Conservation (phyloP, 1,140 invertebrate genomes). For the Helicoverpa zea region DNA sequence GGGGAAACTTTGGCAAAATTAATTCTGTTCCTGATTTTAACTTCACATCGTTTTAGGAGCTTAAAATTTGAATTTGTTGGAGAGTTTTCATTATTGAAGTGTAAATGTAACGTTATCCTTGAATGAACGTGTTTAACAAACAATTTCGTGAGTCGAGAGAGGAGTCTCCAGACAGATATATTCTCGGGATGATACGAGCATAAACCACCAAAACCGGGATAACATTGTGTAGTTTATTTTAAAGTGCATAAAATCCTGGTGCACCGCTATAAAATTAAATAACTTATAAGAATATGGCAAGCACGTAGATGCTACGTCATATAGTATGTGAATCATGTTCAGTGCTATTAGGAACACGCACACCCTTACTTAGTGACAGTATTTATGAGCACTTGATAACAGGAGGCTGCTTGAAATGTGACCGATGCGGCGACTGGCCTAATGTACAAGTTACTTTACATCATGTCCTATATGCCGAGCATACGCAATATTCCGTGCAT, state of each 20-base stretch:
- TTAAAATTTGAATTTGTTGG: conserved; percentile 2
- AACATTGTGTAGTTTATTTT: background rate
- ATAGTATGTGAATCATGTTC: conserved; percentile 4
- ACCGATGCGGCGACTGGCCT: background rate
- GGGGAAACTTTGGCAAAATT: background rate
- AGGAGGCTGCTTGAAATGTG: conserved; percentile 18
- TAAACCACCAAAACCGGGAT: background rate
- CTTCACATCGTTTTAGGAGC: conserved; percentile 6
- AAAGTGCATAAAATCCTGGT: conserved; percentile 4
- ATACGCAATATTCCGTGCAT: too few relatives aligned
- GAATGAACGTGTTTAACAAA: background rate
- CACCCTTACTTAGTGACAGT: conserved; percentile 35
- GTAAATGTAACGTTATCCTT: background rate
- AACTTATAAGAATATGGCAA: background rate
- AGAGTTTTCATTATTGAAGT: background rate
- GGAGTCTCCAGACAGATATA: background rate
- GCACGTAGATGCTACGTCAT: background rate
- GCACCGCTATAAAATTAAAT: conserved; percentile 9
- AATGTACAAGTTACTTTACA: background rate
- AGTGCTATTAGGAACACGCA: conserved; percentile 29
- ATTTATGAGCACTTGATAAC: conserved; percentile 34
- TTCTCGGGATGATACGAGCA: background rate
- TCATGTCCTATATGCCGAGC: background rate
- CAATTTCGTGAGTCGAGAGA: background rate
- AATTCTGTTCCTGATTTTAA: conserved; percentile 26